These are phyloP conservation scores for Osedax frankpressi DNA, from an alignment of 2,888 invertebrate species.

Conservation along the genomic window DNA sequence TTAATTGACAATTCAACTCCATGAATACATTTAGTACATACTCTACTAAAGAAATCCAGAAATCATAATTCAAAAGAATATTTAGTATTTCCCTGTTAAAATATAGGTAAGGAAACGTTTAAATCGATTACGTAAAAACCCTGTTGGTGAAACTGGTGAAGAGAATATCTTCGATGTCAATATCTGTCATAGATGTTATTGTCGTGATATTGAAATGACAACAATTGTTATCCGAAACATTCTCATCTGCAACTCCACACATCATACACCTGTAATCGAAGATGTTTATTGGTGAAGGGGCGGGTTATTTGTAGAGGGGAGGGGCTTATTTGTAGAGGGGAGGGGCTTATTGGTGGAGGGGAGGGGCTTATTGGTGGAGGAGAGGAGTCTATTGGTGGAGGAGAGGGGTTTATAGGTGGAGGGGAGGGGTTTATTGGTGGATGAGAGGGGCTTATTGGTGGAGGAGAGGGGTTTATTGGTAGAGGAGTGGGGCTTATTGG, in stretches of 20 bases:
- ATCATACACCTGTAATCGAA: neutral
- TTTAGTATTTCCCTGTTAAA: too few relatives aligned
- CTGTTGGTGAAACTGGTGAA: slow-evolving; percentile 71
- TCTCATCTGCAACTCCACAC: neutral
- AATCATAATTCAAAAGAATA: too few relatives aligned
- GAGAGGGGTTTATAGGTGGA: too few relatives aligned
- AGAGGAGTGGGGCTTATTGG: too few relatives aligned
- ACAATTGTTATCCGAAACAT: slow-evolving; percentile 64
- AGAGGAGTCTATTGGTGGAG: too few relatives aligned
- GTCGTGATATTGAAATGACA: slow-evolving; percentile 76
- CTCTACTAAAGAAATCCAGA: too few relatives aligned
- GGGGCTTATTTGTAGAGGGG: neutral
- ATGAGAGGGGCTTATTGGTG: too few relatives aligned
- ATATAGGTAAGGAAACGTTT: too few relatives aligned
- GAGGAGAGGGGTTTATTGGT: too few relatives aligned
- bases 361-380: slow-evolving; percentile 27
- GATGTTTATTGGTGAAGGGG: neutral
- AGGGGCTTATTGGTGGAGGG: neutral
- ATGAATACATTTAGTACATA: too few relatives aligned
- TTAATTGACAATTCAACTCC: too few relatives aligned
- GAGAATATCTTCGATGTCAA: slow-evolving; percentile 65
- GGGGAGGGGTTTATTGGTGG: too few relatives aligned
- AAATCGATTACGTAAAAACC: slow-evolving; percentile 30
- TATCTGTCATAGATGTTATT: slow-evolving; percentile 63
- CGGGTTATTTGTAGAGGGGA: neutral